Evolutionary conservation across 2,113 vertebrate genomes (phyloP), one percentile per base, ranked within the genome.

Genomic region (Acinonyx jubatus): DNA sequence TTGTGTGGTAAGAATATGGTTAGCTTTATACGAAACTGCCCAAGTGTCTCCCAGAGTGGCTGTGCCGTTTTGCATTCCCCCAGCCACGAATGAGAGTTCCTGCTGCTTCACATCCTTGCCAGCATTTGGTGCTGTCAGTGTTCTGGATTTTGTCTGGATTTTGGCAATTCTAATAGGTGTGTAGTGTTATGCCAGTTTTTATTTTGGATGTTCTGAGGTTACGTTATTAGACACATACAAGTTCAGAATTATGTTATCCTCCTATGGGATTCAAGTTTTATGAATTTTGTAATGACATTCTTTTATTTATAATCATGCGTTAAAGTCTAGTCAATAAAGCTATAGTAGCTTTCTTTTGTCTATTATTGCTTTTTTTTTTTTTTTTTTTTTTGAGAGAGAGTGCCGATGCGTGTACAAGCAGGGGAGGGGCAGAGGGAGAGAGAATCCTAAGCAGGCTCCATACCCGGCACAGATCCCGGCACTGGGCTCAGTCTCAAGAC

Each of bases 211-310:
- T 94, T 87, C 87, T 91, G 73, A 78, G 48, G 16, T 78, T 89
- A 21, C 85, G 48, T 38, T 74, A 65, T 80, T 93, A 93, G 90
- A 9, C 79, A 31, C 12, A 55, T 61, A 48, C 13, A 71, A 84
- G 36, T 73, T 97, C 52, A 84, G 52, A 95, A 36, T 69, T 74
- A 85, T 41, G 68, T n/a, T 82, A 41, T 50, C 57, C 89, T 92
- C 61, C 48, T n/a, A 50, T 21, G 18, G 71, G 4, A 80, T 88
- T 95, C 73, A 66, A 68, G 12, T 61, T 86, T 81, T 57, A 50
- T 90, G 74, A 29, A 80, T 66, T 96, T 79, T 80, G 23, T 71
- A 85, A 55, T 38, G 71, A 83, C 21, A 79, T 23, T 33, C 5
- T 74, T 68, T 78, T 86, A 31, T 25, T 45, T 94, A 45, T 55